These are phyloP conservation scores for Tryphoninae sp. DNA, from an alignment of 2,888 invertebrate genomes.

Conservation along the genomic window DNA sequence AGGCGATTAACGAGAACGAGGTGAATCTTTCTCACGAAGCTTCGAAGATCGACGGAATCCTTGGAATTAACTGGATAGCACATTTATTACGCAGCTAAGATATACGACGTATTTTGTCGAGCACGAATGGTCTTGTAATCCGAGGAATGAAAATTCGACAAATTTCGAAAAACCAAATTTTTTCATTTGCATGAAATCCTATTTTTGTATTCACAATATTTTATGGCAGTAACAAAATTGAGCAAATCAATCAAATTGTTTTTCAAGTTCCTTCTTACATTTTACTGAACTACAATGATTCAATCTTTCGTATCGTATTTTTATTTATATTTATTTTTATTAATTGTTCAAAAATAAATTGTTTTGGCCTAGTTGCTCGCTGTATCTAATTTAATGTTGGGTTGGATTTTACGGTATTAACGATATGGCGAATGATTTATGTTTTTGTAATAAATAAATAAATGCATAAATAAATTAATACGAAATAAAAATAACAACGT, in stretches of 20 bases:
- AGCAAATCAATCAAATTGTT: too few relatives aligned
- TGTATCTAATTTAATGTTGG: neutral
- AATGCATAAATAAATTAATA: slow-evolving; percentile 10
- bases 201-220: too few relatives aligned
- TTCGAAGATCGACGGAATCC: slow-evolving; percentile 37
- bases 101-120: neutral
- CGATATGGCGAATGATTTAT: too few relatives aligned
- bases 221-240: too few relatives aligned
- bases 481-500: slow-evolving; percentile 5
- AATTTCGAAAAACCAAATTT: too few relatives aligned
- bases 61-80: slow-evolving; percentile 60
- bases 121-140: neutral
- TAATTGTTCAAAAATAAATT: neutral
- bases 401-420: neutral
- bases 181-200: too few relatives aligned
- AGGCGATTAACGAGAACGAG: slow-evolving; percentile 48
- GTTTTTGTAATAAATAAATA: slow-evolving; percentile 18
- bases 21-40: slow-evolving; percentile 52
- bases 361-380: neutral
- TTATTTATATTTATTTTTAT: neutral
- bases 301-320: neutral
- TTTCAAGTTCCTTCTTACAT: too few relatives aligned
- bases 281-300: too few relatives aligned
- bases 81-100: slow-evolving; percentile 39
- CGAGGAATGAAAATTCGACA: neutral